These are phyloP conservation scores for Drosophila tanythrix DNA, from an alignment of 2,888 invertebrate species.

Conservation along the genomic window DNA sequence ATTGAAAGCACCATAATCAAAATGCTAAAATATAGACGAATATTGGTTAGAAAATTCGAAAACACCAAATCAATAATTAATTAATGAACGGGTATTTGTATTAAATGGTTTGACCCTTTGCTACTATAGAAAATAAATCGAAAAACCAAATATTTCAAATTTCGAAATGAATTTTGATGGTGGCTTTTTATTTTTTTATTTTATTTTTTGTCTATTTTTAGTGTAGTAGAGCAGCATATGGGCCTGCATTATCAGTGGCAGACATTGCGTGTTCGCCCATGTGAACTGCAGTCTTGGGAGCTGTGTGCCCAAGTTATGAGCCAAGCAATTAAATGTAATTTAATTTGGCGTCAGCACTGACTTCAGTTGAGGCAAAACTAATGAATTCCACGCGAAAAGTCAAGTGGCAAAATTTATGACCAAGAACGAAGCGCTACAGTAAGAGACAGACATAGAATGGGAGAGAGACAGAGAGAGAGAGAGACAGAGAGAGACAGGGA, in stretches of 20 bases:
- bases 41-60: background rate
- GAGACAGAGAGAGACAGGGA: too few species aligned
- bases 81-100: background rate
- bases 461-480: background rate
- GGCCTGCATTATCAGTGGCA: conserved; percentile 44
- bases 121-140: background rate
- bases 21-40: background rate
- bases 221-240: conserved; percentile 12
- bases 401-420: conserved; percentile 74
- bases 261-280: conserved; percentile 36
- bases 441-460: background rate
- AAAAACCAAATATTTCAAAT: background rate
- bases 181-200: background rate
- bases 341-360: conserved; percentile 67
- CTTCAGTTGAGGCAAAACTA: conserved; percentile 63
- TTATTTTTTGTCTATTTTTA: background rate
- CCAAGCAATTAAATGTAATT: conserved; percentile 77
- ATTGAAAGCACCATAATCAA: background rate
- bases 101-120: background rate
- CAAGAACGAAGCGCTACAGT: conserved; percentile 22
- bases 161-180: background rate
- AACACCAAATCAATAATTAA: background rate
- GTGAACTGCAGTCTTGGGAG: conserved; percentile 12
- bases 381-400: conserved; percentile 79
- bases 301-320: conserved; percentile 59